Evolutionary conservation across 1,140 invertebrate species (phyloP).

Genomic region (Melipona quadrifasciata): DNA sequence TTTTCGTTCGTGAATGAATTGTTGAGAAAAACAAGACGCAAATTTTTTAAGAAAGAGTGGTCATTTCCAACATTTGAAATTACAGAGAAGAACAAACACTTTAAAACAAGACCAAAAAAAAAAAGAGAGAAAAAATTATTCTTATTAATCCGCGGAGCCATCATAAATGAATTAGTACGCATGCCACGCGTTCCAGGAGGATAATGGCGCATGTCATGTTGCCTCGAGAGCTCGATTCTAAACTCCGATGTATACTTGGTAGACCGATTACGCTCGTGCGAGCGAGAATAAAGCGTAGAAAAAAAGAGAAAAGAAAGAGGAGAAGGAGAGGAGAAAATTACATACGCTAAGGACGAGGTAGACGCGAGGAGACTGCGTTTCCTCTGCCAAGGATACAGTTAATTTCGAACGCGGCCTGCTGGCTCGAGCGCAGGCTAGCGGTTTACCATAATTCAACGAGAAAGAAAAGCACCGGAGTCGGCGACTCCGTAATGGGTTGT

Average conservation of each 20-base stretch:
- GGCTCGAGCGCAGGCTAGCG: neutral
- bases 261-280: neutral
- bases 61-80: no score
- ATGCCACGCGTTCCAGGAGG: neutral
- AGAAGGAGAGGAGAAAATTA: neutral
- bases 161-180: neutral
- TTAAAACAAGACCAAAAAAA: no score
- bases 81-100: no score
- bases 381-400: neutral
- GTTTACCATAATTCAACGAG: slow-evolving; percentile 16
- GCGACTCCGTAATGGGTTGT: neutral
- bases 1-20: no score
- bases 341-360: neutral
- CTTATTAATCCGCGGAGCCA: no score
- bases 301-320: neutral
- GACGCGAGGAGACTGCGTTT: slow-evolving; percentile 9
- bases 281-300: neutral
- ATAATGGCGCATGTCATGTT: neutral
- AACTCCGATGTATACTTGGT: neutral
- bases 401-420: neutral
- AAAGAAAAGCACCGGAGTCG: neutral
- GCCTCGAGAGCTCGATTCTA: neutral
- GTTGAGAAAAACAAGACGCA: no score
- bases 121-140: no score
- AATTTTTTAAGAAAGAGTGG: no score